Evolutionary conservation across 2,797 vertebrate genomes (phyloP), one percentile per base, ranked within the genome.

Genomic region (Enteromius fasciolatus): DNA sequence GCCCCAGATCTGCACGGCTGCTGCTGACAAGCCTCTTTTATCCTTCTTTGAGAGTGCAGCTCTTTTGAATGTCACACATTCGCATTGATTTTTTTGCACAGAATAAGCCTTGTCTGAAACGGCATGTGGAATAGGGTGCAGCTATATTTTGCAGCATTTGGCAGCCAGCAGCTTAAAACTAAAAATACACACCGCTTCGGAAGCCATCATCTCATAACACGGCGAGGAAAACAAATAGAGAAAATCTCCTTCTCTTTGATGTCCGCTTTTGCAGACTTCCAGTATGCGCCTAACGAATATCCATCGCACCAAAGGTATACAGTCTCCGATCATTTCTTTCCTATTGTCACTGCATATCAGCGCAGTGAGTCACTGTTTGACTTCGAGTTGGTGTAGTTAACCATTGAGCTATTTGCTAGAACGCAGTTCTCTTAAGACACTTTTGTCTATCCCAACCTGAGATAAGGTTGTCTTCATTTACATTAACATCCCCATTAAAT

Each of bases 101-200:
- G 74, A 76, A 75, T 83, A 80, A 80, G 74, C 68, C 81, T 80
- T 31, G 52, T 50, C 36, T 57, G 50, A 84, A 70, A 36, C n/a
- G 4, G 63, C 64, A 61, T 72, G 83, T 76, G 79, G 50, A 86
- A 57, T 87, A 83, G 84, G 87, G 88, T 81, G 82, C 86, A 84
- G 90, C 89, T 92, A 86, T 93, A 93, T 92, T 93, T 91, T 92
- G 84, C 87, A 31, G 44, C 11, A 20, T 89, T 94, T 92, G 90
- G 91, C 92, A 92, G 89, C 85, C 80, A 84, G 88, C 87, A 90
- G 91, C 83, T 85, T 86, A 88, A 84, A 81, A 76, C 91, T 93
- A 93, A 94, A 94, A 94, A 94, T 94, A 94, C 77, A 76, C 82
- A 69, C 83, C 23, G 80, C 88, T 92, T 87, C 83, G 1, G 64